Evolutionary conservation across 1,140 invertebrate genomes (phyloP).

Genomic region (Caenorhabditis remanei): DNA sequence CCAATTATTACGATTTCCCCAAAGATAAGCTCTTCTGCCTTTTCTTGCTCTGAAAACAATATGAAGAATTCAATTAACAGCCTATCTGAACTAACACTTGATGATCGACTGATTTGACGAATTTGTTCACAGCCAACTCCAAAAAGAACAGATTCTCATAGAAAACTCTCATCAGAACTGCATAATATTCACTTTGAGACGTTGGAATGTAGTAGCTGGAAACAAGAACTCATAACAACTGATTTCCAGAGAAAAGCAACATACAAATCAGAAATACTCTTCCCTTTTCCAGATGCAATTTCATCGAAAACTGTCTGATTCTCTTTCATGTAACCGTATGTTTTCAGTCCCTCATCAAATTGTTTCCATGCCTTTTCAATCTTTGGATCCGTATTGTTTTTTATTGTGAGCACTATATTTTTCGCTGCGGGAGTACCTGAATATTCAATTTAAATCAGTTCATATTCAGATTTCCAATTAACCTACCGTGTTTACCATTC

Average conservation of each 20-base stretch:
- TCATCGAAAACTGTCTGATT: background rate
- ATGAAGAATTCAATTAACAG: background rate
- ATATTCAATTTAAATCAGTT: background rate
- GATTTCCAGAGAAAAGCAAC: background rate
- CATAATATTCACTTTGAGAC: background rate
- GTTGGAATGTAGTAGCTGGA: conserved; percentile 45
- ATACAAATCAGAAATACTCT: conserved; percentile 19
- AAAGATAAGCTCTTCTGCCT: background rate
- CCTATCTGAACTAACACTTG: background rate
- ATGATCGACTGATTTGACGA: background rate
- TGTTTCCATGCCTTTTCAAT: background rate
- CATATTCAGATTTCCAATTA: background rate
- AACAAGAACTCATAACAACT: too few species aligned
- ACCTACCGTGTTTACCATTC: background rate
- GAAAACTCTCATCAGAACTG: conserved; percentile 8
- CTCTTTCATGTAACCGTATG: background rate
- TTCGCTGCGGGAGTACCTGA: background rate
- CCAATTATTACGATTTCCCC: background rate
- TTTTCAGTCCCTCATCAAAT: conserved; percentile 1
- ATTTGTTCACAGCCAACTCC: background rate
- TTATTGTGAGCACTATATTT: background rate
- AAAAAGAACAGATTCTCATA: conserved; percentile 12
- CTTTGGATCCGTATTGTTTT: background rate
- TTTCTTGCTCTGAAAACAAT: background rate
- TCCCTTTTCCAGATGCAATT: conserved; percentile 1